Evolutionary conservation across 2,888 invertebrate genomes (phyloP).

Genomic region (Ennomos fuscantarius): DNA sequence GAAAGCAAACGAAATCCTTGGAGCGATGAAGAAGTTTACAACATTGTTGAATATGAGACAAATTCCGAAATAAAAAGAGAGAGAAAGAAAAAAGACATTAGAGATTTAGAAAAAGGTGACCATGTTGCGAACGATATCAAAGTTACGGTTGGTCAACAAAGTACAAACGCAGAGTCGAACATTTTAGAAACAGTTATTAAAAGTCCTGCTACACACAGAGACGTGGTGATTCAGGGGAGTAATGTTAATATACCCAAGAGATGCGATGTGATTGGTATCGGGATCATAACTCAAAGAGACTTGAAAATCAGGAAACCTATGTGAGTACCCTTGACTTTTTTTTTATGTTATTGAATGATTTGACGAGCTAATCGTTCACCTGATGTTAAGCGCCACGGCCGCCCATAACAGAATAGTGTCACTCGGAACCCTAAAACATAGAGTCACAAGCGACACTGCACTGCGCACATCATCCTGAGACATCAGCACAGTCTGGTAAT

Average conservation of each 20-base stretch:
- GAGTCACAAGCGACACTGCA: too few relatives aligned
- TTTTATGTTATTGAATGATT: too few relatives aligned
- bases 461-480: too few relatives aligned
- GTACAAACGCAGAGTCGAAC: constrained; percentile 45
- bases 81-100: constrained; percentile 23
- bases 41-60: constrained; percentile 71
- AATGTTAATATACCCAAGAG: constrained; percentile 54
- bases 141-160: constrained; percentile 53
- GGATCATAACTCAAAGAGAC: constrained; percentile 65
- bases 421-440: too few relatives aligned
- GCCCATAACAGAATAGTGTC: too few relatives aligned
- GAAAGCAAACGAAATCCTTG: constrained; percentile 48
- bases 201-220: constrained; percentile 47
- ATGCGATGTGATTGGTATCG: constrained; percentile 65
- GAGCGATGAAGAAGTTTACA: constrained; percentile 71
- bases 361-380: too few relatives aligned
- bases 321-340: constrained; percentile 54
- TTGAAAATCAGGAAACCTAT: constrained; percentile 55
- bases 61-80: constrained; percentile 48
- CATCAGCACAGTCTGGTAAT: too few relatives aligned
- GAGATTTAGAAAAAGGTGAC: constrained; percentile 46
- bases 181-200: constrained; percentile 50
- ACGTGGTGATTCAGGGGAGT: constrained; percentile 60
- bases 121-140: constrained; percentile 46
- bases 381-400: too few relatives aligned